Evolutionary conservation across 2,888 invertebrate species (phyloP), one percentile per base, ranked within the genome.

Genomic region (Monoplex corrugatus): DNA sequence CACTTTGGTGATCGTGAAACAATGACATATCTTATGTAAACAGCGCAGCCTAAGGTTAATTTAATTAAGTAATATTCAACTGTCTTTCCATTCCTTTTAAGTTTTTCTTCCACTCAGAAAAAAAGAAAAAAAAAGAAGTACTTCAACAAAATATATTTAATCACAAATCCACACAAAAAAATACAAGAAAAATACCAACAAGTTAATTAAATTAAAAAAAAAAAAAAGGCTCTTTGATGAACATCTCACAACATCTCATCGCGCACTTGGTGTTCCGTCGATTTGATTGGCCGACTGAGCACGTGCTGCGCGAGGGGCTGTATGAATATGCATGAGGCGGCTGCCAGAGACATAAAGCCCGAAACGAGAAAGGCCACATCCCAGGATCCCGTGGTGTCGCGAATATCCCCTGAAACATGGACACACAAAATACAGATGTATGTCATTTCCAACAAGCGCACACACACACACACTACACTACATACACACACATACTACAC

Each of bases 371-470:
- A 91, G 1, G 91, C 87, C 6, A 86, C 44, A 45, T 91, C 89
- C 91, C 91, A 91, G 1, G 90, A 89, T 1, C 50, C 63, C 13
- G 89, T 90, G 0, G 35, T 80, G 80, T 91, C 91, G 6, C 88
- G 86, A 6, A 91, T 89, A 19, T 83, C 84, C 23, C 91, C 91
- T 91, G 89, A 13, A 84, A 44, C 23, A 78, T 0, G 40, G 6
- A 68, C 72, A 44, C 8, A 75, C 43, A 75, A 5, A 32, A 75
- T 50, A 43, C 40, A 57, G n/a, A n/a, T 57, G 16, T 23, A 13
- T 57, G 57, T 16, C 13, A 57, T 23, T 16, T 13, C 13, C 57
- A 57, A 57, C n/a, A n/a, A n/a, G n/a, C n/a, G n/a, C 45, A 45
- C 44, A 83, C 50, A 83, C 16, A 83, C 35, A 32, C 45, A 75